These are phyloP conservation scores for Philereme vetulata DNA, from an alignment of 2,888 invertebrate genomes.

Conservation along the genomic window DNA sequence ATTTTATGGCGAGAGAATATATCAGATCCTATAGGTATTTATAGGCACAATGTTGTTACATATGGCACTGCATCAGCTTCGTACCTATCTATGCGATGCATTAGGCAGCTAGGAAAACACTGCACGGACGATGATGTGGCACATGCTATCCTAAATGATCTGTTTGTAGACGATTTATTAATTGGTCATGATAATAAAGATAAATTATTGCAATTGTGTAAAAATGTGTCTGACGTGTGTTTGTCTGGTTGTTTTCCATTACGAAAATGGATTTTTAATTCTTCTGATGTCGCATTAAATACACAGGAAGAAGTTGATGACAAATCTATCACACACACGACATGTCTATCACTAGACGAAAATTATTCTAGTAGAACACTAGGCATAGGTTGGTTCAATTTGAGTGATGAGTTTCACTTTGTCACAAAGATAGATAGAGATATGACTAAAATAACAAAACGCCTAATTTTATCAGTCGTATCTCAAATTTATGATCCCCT, in stretches of 20 bases:
- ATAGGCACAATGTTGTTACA: too few species aligned
- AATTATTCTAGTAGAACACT: neutral
- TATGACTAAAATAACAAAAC: neutral
- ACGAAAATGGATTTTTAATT: neutral
- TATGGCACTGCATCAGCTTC: too few species aligned
- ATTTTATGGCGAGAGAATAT: too few species aligned
- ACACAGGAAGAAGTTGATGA: neutral
- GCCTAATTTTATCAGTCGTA: neutral
- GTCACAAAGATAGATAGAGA: neutral
- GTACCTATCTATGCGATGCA: too few species aligned
- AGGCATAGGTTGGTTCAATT: neutral
- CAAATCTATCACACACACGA: too few species aligned
- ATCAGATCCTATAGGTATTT: too few species aligned
- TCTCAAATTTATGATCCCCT: neutral
- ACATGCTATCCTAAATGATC: neutral
- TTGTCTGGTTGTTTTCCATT: conserved; percentile 3
- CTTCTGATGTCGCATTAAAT: neutral
- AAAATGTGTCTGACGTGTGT: neutral
- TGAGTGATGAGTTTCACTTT: neutral
- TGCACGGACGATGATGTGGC: neutral
- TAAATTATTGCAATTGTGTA: conserved; percentile 1
- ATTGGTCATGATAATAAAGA: neutral
- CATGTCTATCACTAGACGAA: conserved; percentile 1
- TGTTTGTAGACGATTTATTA: neutral
- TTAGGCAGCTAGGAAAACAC: too few species aligned